These are phyloP conservation scores for Zhuqinia jingwanae DNA, from an alignment of 2,888 invertebrate species.

Conservation along the genomic window DNA sequence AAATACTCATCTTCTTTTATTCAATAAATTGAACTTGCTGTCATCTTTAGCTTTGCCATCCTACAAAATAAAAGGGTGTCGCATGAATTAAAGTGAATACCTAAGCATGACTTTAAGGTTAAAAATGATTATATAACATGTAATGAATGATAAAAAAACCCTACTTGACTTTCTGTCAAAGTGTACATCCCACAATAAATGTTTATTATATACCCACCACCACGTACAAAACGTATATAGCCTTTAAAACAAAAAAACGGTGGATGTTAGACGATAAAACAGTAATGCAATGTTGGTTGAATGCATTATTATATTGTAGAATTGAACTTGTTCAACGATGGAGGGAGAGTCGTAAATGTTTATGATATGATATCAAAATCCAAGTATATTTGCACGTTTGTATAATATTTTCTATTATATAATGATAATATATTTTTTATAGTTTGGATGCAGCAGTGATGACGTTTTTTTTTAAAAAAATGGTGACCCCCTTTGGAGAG, in stretches of 20 bases:
- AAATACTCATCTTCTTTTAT: constrained; percentile 20
- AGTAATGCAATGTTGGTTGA: no score
- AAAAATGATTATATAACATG: constrained; percentile 1
- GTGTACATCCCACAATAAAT: neutral
- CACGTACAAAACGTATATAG: neutral
- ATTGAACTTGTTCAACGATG: constrained; percentile 28
- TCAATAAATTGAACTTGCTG: constrained; percentile 26
- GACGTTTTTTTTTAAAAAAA: no score
- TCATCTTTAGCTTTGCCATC: neutral
- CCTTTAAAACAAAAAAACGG: neutral
- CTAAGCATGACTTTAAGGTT: constrained; percentile 21
- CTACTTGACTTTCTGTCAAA: no score
- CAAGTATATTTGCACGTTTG: no score
- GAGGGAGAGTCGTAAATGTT: neutral
- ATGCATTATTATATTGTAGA: constrained; percentile 22
- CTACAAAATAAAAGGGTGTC: neutral
- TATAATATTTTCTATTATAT: no score
- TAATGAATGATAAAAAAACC: constrained; percentile 11
- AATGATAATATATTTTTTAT: no score
- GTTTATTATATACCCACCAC: no score
- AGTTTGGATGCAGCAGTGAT: no score
- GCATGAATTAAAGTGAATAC: neutral
- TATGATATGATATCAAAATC: no score
- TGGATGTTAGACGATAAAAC: neutral
- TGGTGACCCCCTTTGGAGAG: no score